Percentiles rank a stretch among this genome's conserved stretches.
Evolutionary conservation across 2,797 vertebrate genomes (phyloP).

Genomic region (Tolypeutes matacus): DNA sequence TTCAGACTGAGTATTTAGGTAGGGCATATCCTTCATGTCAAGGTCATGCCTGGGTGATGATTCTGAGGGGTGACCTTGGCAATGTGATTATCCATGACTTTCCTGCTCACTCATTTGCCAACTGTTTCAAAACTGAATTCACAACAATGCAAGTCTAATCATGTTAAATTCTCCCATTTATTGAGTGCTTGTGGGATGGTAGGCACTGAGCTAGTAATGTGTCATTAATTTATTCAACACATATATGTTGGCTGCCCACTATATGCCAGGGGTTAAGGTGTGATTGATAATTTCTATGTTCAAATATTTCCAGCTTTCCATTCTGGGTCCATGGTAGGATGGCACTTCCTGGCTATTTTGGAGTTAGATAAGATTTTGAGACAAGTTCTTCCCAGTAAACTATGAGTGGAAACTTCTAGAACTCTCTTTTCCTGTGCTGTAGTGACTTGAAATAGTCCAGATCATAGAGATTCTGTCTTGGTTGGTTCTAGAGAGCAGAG

Average conservation of each 20-base stretch:
- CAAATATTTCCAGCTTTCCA: neutral
- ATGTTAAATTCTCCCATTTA: neutral
- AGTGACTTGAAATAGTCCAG: neutral
- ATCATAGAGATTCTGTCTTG: neutral
- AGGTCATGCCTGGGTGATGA: neutral
- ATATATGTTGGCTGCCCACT: neutral
- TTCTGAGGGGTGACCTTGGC: neutral
- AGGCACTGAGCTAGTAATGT: accelerated
- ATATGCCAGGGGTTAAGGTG: neutral
- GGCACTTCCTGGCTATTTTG: neutral
- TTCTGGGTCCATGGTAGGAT: neutral
- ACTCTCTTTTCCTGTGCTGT: neutral
- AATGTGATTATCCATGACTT: neutral
- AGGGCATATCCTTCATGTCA: neutral
- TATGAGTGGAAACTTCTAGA: neutral
- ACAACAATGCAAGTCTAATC: neutral
- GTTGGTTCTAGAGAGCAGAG: neutral
- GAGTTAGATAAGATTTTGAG: neutral
- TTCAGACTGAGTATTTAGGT: slow-evolving; percentile 56
- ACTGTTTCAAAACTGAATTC: neutral
- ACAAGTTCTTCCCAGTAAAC: neutral
- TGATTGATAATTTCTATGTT: neutral
- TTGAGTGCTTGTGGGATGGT: neutral
- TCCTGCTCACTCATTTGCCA: neutral
- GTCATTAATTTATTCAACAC: neutral